Conservation (phyloP, 2,888 invertebrate species). For the Mythimna albipuncta region DNA sequence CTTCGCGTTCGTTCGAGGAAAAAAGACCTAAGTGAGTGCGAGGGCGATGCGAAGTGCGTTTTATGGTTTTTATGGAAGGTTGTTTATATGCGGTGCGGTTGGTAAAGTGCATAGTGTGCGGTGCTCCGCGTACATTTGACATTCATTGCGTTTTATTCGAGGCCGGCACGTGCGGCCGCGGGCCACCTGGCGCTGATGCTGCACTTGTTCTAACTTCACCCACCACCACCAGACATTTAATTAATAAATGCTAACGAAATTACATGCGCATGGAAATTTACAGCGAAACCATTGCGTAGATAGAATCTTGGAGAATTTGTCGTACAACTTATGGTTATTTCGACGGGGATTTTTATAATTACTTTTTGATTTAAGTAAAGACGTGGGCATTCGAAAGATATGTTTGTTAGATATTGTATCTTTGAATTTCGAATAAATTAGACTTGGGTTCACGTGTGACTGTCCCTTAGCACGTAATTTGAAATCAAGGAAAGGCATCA, state of each 20-base stretch:
- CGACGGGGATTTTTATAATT: slow-evolving; percentile 12
- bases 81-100: slow-evolving; percentile 59
- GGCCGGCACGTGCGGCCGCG: slow-evolving; percentile 82
- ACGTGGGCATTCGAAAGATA: not conserved
- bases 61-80: slow-evolving; percentile 72
- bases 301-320: slow-evolving; percentile 15
- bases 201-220: slow-evolving; percentile 76
- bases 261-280: slow-evolving; percentile 43
- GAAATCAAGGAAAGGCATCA: slow-evolving; percentile 58
- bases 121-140: slow-evolving; percentile 82
- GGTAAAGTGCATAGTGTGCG: slow-evolving; percentile 61
- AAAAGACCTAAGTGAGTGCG: slow-evolving; percentile 74
- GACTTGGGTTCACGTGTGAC: slow-evolving; percentile 30
- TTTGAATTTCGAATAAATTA: slow-evolving; percentile 35
- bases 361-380: slow-evolving; percentile 13
- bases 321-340: slow-evolving; percentile 14
- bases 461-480: slow-evolving; percentile 57
- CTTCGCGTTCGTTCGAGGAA: slow-evolving; percentile 70
- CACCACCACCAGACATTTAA: slow-evolving; percentile 56
- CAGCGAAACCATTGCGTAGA: not conserved
- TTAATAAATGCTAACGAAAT: slow-evolving; percentile 65
- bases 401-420: slow-evolving; percentile 23
- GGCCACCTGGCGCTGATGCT: slow-evolving; percentile 88
- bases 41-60: slow-evolving; percentile 70
- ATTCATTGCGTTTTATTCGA: slow-evolving; percentile 89